Evolutionary conservation across 1,140 invertebrate genomes (phyloP).

Genomic region (Rhopalosiphum maidis): DNA sequence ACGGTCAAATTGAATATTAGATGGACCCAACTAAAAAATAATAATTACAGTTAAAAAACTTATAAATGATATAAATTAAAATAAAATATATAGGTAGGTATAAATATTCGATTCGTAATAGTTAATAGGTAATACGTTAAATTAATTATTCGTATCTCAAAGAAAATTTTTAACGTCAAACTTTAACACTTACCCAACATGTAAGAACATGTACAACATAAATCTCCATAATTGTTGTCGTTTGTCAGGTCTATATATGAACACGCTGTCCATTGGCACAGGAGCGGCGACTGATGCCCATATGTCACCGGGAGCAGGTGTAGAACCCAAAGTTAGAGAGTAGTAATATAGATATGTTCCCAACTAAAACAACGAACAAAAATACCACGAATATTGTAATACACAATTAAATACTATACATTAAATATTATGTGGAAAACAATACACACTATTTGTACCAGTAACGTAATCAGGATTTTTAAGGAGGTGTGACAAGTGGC

Average conservation of each 20-base stretch:
- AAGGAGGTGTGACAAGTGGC: not conserved
- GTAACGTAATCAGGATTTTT: not conserved
- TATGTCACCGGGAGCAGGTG: conserved; percentile 79
- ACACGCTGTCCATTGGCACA: conserved; percentile 89
- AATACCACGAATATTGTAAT: conserved; percentile 58
- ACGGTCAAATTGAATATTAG: conserved; percentile 93
- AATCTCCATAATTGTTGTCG: conserved; percentile 92
- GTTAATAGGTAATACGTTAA: too few species aligned
- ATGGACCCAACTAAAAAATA: conserved; percentile 84
- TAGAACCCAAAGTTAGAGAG: conserved; percentile 39
- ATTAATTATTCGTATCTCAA: not conserved
- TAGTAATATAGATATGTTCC: conserved; percentile 89
- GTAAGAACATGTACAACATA: conserved; percentile 92
- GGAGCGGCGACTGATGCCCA: conserved; percentile 78
- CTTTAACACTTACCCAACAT: conserved; percentile 78
- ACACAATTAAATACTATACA: not conserved
- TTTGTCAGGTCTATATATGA: conserved; percentile 93
- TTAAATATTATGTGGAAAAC: not conserved
- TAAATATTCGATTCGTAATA: too few species aligned
- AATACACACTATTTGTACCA: not conserved
- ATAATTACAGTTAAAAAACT: conserved; percentile 59
- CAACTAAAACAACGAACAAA: conserved; percentile 71
- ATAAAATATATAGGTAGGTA: not conserved
- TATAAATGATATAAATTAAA: conserved; percentile 20
- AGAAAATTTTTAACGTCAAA: not conserved